Percentiles rank a stretch among this genome's conserved stretches.
Conservation (phyloP, 2,113 vertebrate species). For the Tragelaphus buxtoni region DNA sequence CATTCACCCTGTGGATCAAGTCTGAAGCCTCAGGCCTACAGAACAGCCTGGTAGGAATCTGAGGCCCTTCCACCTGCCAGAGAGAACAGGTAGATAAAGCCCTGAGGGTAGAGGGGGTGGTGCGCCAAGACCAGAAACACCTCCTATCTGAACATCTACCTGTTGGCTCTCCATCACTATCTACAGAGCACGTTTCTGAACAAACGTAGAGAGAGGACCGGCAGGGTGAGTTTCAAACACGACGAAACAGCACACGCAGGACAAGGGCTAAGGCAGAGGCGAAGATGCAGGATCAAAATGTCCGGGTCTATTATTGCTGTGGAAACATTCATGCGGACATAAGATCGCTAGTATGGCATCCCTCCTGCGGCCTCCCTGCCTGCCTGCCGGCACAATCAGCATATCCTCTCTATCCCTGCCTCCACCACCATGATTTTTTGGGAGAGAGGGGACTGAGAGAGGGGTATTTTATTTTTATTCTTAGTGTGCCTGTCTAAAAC, state of each 20-base stretch:
- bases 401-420: not conserved
- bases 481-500: not conserved
- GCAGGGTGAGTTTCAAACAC: not conserved
- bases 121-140: not conserved
- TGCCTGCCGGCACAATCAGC: not conserved
- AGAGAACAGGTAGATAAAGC: not conserved
- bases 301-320: not conserved
- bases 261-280: not conserved
- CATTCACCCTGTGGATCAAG: accelerated
- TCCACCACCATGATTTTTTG: not conserved
- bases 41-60: not conserved
- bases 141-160: not conserved
- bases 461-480: not conserved
- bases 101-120: not conserved
- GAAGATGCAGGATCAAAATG: too few relatives aligned
- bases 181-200: not conserved
- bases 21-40: not conserved
- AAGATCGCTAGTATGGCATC: accelerated
- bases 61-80: not conserved
- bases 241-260: not conserved
- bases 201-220: not conserved
- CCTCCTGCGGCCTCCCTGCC: not conserved
- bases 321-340: accelerated
- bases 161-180: not conserved
- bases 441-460: not conserved